Evolutionary conservation across 1,140 invertebrate species (phyloP).

Genomic region (Radopholus similis): DNA sequence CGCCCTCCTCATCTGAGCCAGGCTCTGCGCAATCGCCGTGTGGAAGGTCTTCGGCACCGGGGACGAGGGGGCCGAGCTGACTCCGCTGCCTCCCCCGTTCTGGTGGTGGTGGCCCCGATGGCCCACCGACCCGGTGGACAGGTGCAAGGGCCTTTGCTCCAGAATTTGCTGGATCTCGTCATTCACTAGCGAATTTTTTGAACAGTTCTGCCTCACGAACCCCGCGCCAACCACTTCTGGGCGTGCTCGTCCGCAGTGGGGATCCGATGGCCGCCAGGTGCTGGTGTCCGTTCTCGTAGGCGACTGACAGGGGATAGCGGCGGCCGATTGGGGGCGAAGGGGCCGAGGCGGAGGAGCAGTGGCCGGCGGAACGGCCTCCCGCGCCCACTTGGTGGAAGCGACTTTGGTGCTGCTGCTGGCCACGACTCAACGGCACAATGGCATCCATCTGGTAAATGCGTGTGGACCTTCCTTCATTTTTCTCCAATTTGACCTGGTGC

Average conservation of each 20-base stretch:
- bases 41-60: constrained; percentile 39
- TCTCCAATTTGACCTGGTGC: too few species aligned
- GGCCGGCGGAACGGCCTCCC: not conserved
- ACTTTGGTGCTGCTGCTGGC: constrained; percentile 15
- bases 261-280: not conserved
- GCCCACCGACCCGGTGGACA: not conserved
- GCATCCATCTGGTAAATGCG: not conserved
- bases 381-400: constrained; percentile 3
- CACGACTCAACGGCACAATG: not conserved
- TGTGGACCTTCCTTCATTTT: too few species aligned
- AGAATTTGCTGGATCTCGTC: constrained; percentile 41
- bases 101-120: not conserved
- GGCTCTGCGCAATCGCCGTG: constrained; percentile 46
- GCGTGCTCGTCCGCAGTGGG: constrained; percentile 12
- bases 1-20: constrained; percentile 37
- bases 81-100: not conserved
- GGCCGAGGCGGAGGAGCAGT: not conserved
- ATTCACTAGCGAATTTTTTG: constrained; percentile 21
- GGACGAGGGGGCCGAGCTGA: constrained; percentile 34
- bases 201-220: not conserved
- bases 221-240: not conserved
- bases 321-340: constrained; percentile 5
- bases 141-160: not conserved
- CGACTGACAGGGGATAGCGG: not conserved
- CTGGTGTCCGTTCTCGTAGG: not conserved